Evolutionary conservation across 2,797 vertebrate species (phyloP), one percentile per base, ranked within the genome.

Genomic region (Malacoctenus gilli): DNA sequence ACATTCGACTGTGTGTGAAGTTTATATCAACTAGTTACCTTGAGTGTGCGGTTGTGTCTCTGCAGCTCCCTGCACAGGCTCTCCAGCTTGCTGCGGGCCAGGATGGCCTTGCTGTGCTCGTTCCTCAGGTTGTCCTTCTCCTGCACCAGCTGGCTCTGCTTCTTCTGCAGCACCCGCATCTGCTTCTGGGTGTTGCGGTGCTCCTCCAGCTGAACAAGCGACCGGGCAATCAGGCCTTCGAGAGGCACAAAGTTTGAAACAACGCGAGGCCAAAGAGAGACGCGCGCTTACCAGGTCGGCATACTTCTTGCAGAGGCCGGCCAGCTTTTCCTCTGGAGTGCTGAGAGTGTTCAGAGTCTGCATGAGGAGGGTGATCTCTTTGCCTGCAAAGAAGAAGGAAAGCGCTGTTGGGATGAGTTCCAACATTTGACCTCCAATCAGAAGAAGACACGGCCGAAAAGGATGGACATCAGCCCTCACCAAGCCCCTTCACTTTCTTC

Each of bases 261-360:
- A n/a, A n/a, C n/a, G n/a, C n/a, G n/a, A n/a, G n/a, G n/a, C n/a
- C n/a, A n/a, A n/a, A n/a, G n/a, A n/a, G n/a, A n/a, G n/a, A n/a
- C n/a, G n/a, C n/a, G n/a, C n/a, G 75, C 95, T 94, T 75, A 99
- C 97, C 94, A 99, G 91, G 59, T 99, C 96, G 14, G 97, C 96
- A 8, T 99, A 99, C 87, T 98, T 99, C 90, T 96, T 98, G 89
- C 97, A 99, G 40, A 99, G 92, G 0, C 96, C 97, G 10, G 92
- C 89, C 1, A 99, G 91, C 31, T 99, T 99, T 80, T 99, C 96
- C 68, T 98, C 97, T 0, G 97, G 95, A 0, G 96, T 99, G 85
- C 96, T 98, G 77, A 99, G 88, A 0, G 96, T 98, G 90, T 99
- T 99, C 48, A 98, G 78, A 0, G 97, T 98, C 91, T 99, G 97